Evolutionary conservation across 2,797 vertebrate genomes (phyloP).

Genomic region (Fistularia commersonii): DNA sequence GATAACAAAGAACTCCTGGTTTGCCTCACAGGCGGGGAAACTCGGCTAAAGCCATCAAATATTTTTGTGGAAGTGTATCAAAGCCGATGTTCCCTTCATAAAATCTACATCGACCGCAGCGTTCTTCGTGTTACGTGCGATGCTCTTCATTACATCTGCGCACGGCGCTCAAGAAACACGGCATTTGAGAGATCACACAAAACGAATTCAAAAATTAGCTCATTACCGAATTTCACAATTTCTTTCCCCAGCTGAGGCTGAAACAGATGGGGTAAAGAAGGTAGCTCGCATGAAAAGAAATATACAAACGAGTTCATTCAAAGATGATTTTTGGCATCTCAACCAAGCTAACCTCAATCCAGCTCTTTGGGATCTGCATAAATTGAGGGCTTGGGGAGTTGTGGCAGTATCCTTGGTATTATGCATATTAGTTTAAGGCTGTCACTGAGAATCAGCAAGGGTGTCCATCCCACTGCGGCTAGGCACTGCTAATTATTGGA

Average conservation of each 20-base stretch:
- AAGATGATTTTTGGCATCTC: conserved; percentile 65
- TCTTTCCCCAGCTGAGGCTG: conserved; percentile 10
- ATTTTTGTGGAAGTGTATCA: conserved; percentile 18
- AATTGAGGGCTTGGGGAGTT: conserved; percentile 75
- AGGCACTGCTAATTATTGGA: conserved; percentile 79
- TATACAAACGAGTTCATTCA: conserved; percentile 71
- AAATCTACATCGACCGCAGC: conserved; percentile 4
- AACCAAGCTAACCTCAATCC: conserved; percentile 73
- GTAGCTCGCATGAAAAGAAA: conserved; percentile 55
- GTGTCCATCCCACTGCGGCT: conserved; percentile 71
- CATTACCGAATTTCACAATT: conserved; percentile 26
- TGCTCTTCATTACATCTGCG: background rate
- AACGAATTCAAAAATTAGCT: conserved; percentile 24
- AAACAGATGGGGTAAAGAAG: conserved; percentile 44
- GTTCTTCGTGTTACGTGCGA: conserved; percentile 5
- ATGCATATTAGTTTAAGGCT: conserved; percentile 82
- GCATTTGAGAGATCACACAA: conserved; percentile 5
- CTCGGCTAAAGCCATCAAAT: conserved; percentile 13
- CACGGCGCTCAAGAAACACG: conserved; percentile 2
- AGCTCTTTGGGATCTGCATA: conserved; percentile 79
- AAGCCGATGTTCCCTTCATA: conserved; percentile 17
- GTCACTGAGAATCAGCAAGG: conserved; percentile 77
- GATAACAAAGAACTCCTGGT: conserved; percentile 54
- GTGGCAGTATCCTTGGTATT: conserved; percentile 75
- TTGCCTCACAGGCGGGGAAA: conserved; percentile 31